These are phyloP conservation scores for Vicugna pacos DNA, from an alignment of 2,113 vertebrate genomes.

Conservation along the genomic window DNA sequence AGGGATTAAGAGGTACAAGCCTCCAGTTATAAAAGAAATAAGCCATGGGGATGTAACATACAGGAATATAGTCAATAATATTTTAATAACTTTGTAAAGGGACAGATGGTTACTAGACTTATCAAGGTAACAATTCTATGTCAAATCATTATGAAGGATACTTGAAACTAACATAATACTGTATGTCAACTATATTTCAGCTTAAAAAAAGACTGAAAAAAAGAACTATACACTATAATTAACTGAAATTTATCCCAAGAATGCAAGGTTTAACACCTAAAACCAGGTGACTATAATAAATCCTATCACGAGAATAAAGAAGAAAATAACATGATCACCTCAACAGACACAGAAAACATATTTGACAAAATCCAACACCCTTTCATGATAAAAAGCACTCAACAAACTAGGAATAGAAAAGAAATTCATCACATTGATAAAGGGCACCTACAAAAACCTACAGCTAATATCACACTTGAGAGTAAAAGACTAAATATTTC, in stretches of 20 bases:
- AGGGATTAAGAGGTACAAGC: neutral
- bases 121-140: neutral
- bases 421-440: constrained; percentile 4
- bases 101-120: neutral
- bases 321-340: constrained; percentile 38
- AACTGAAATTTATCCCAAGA: constrained; percentile 12
- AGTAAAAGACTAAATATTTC: neutral
- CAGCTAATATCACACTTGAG: neutral
- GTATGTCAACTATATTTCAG: neutral
- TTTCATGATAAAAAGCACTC: constrained; percentile 30
- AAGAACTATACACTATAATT: neutral
- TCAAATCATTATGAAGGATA: neutral
- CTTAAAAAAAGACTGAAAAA: neutral
- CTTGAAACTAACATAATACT: neutral
- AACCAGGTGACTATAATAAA: constrained; percentile 43
- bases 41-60: neutral
- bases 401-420: constrained; percentile 21
- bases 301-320: neutral
- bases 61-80: neutral
- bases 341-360: constrained; percentile 33
- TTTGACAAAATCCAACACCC: neutral
- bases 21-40: neutral
- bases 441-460: constrained; percentile 12
- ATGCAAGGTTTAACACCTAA: constrained; percentile 18
- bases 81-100: neutral